A percentile compares a stretch with the other conserved stretches of the same genome.
phyloP scores from a whole-genome alignment of 2,888 invertebrate genomes.

The Pseudococcus longispinus region DNA sequence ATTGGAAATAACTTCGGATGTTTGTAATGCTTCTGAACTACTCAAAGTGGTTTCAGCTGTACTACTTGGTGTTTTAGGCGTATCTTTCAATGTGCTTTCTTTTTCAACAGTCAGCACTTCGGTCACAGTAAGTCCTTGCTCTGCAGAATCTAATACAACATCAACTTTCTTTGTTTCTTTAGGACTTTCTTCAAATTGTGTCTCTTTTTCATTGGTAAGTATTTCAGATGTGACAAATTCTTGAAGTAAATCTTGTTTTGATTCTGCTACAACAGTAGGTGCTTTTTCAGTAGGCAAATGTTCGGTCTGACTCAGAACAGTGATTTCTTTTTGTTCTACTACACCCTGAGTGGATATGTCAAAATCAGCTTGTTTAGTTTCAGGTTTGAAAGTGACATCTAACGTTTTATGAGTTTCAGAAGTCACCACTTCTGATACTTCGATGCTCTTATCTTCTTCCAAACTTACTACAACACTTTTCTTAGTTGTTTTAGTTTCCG shows the following conservation, averaged over 20 bases:
- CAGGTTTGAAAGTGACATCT: constrained; percentile 61
- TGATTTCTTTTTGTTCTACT: constrained; percentile 66
- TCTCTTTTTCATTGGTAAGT: constrained; percentile 69
- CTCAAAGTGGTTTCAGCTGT: constrained; percentile 32
- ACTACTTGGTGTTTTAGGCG: constrained; percentile 57
- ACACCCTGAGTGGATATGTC: constrained; percentile 66
- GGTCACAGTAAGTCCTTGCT: constrained; percentile 63
- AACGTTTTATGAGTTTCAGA: constrained; percentile 52
- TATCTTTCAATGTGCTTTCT: constrained; percentile 63
- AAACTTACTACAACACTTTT: constrained; percentile 62
- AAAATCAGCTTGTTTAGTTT: constrained; percentile 64
- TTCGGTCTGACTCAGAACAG: constrained; percentile 64
- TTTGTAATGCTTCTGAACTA: constrained; percentile 57
- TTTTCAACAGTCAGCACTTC: constrained; percentile 65
- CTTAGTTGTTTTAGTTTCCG: constrained; percentile 61
- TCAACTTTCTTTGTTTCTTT: constrained; percentile 60
- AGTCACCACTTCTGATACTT: constrained; percentile 50
- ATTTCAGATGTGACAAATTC: constrained; percentile 68
- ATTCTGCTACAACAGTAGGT: constrained; percentile 64
- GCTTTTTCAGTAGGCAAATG: constrained; percentile 61
- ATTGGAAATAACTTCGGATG: constrained; percentile 65
- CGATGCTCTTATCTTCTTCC: constrained; percentile 61
- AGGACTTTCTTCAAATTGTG: constrained; percentile 59
- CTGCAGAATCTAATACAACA: constrained; percentile 60
- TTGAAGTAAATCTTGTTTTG: constrained; percentile 67